These are phyloP conservation scores for Alfaro cultratus DNA, from an alignment of 2,797 vertebrate species.

Conservation along the genomic window DNA sequence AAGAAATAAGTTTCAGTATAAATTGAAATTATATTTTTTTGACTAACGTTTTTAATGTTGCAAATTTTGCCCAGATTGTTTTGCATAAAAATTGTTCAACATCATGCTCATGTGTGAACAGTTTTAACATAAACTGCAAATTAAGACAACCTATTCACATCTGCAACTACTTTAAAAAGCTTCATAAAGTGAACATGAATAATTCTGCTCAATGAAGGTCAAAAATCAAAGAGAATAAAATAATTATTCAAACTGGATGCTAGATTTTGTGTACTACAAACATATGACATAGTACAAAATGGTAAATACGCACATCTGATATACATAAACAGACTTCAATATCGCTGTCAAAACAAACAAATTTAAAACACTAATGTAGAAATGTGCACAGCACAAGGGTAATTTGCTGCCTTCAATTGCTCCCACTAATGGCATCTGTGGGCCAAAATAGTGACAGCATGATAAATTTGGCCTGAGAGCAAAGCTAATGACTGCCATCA, in stretches of 20 bases:
- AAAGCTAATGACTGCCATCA: conserved; percentile 83
- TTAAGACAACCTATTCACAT: background rate
- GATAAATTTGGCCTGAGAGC: conserved; percentile 79
- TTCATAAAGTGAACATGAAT: background rate
- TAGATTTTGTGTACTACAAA: background rate
- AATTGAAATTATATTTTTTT: background rate
- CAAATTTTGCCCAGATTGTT: background rate
- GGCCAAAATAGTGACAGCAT: conserved; percentile 77
- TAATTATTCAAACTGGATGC: conserved; percentile 6
- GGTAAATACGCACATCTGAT: conserved; percentile 10
- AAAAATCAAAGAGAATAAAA: background rate
- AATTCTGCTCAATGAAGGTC: background rate
- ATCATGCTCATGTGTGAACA: background rate
- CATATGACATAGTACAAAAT: background rate
- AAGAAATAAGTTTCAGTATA: background rate
- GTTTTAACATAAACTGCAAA: background rate
- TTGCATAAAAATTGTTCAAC: background rate
- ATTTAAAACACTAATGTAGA: conserved; percentile 56
- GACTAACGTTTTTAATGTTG: background rate
- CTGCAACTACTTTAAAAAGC: background rate
- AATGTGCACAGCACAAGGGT: conserved; percentile 59
- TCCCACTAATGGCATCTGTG: conserved; percentile 72
- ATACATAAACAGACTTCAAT: conserved; percentile 31
- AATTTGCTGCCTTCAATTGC: conserved; percentile 70
- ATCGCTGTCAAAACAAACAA: conserved; percentile 55